Percentiles rank a stretch among this genome's conserved stretches.
Evolutionary conservation across 1,140 invertebrate species (phyloP).

Genomic region (Nomia melanderi): DNA sequence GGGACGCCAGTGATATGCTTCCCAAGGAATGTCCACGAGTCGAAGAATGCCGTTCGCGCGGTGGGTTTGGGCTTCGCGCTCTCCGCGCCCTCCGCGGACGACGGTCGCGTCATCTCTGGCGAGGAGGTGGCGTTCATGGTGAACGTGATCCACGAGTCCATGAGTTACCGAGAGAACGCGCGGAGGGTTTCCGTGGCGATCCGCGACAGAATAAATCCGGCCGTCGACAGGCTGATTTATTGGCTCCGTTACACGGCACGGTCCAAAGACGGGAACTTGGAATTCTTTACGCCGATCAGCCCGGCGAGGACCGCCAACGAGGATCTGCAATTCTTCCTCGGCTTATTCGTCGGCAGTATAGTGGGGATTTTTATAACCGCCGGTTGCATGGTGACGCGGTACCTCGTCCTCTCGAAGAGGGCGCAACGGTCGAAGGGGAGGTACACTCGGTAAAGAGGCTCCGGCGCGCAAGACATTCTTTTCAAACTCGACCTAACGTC

Average conservation of each 20-base stretch:
- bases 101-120: slow-evolving; percentile 41
- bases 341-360: slow-evolving; percentile 69
- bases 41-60: slow-evolving; percentile 67
- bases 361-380: slow-evolving; percentile 63
- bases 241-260: slow-evolving; percentile 74
- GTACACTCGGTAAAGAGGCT: slow-evolving; percentile 56
- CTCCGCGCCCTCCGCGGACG: slow-evolving; percentile 56
- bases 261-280: slow-evolving; percentile 61
- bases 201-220: slow-evolving; percentile 74
- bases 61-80: slow-evolving; percentile 72
- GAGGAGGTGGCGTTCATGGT: slow-evolving; percentile 44
- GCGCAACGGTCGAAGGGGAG: slow-evolving; percentile 64
- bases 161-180: slow-evolving; percentile 70
- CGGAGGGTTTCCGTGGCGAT: slow-evolving; percentile 72
- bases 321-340: slow-evolving; percentile 70
- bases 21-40: slow-evolving; percentile 71
- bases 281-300: slow-evolving; percentile 58
- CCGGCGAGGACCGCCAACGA: slow-evolving; percentile 68
- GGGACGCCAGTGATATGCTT: slow-evolving; percentile 77
- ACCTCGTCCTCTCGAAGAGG: slow-evolving; percentile 43
- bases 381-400: slow-evolving; percentile 50
- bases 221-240: slow-evolving; percentile 73
- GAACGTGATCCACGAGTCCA: slow-evolving; percentile 65
- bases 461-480: neutral
- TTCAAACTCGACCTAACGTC: neutral